Percentiles rank a stretch among this genome's conserved stretches.
Evolutionary conservation across 1,140 invertebrate species (phyloP).

Genomic region (Neuroterus valhalla): DNA sequence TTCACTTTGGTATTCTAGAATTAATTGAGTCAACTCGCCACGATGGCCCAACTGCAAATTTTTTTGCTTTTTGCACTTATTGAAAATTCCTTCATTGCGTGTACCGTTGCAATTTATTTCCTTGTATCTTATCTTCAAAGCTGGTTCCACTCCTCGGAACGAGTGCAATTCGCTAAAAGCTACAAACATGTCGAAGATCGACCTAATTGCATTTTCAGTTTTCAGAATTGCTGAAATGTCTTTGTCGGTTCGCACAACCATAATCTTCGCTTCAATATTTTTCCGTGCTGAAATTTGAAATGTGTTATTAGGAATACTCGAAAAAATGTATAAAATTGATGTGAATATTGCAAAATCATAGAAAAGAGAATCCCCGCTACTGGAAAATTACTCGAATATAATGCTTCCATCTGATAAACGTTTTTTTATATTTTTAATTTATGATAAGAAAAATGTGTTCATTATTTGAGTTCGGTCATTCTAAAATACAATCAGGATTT

Average conservation of each 20-base stretch:
- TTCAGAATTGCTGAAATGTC: conserved; percentile 77
- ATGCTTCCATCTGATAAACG: too few relatives aligned
- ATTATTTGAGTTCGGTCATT: too few relatives aligned
- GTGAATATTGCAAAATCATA: too few relatives aligned
- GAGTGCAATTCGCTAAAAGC: conserved; percentile 78
- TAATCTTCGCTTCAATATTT: conserved; percentile 76
- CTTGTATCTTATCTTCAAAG: conserved; percentile 78
- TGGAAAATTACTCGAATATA: too few relatives aligned
- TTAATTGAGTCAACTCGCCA: conserved; percentile 72
- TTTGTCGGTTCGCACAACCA: conserved; percentile 79
- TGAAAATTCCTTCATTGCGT: conserved; percentile 53
- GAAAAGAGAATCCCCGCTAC: too few relatives aligned
- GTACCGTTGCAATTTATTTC: conserved; percentile 65
- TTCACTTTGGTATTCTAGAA: conserved; percentile 68
- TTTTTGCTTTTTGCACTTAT: conserved; percentile 61
- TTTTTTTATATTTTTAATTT: too few relatives aligned
- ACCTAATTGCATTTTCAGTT: conserved; percentile 62
- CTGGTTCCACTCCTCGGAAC: conserved; percentile 84
- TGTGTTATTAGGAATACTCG: neutral
- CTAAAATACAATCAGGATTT: too few relatives aligned
- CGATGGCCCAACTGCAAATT: conserved; percentile 68
- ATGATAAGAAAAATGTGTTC: too few relatives aligned
- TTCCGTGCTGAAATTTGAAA: conserved; percentile 77
- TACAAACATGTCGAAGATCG: conserved; percentile 81
- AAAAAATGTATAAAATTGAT: too few relatives aligned